Evolutionary conservation across 2,113 vertebrate genomes (phyloP), one percentile per base, ranked within the genome.

Genomic region (Tachycineta bicolor): DNA sequence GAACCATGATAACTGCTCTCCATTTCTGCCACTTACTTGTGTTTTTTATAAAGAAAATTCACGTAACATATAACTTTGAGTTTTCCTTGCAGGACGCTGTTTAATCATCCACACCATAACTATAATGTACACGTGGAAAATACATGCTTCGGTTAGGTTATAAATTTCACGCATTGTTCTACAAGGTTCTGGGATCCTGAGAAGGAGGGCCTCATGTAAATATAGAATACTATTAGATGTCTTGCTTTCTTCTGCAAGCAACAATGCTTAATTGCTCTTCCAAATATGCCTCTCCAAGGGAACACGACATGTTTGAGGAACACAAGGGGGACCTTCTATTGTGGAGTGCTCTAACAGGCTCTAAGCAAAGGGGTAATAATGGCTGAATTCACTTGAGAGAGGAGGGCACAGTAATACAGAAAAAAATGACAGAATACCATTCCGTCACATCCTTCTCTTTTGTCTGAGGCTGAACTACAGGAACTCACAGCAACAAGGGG

Each of bases 241-340:
- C 93, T 90, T 91, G 70, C 83, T 96, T 96, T 82, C 70, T 87
- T 94, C 83, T 91, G 65, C 91, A 78, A 86, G 65, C 15, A 71
- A 94, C 93, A 93, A 94, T 95, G 74, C 81, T 77, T 97, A 97
- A 96, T 97, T 95, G 84, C 92, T 93, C 87, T 93, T 97, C 93
- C 92, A 91, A 91, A 94, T 71, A 71, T 82, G 70, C 84, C 70
- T 89, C 90, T 94, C 84, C 78, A 79, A 91, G 78, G 81, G 78
- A 94, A 91, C 6, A 5, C 28, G 29, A 95, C 62, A 91, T 82
- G 34, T 93, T 94, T 78, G 87, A 95, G 63, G 84, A 96, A 71
- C 83, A 84, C 90, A 68, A 93, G 93, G 84, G 94, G 24, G 70
- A 95, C 90, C 34, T 93, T 93, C 84, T 87, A 95, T 96, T 97